A percentile compares a stretch with the other conserved stretches of the same genome.
phyloP scores from a whole-genome alignment of 1,140 invertebrate species.

The Sogatella furcifera region DNA sequence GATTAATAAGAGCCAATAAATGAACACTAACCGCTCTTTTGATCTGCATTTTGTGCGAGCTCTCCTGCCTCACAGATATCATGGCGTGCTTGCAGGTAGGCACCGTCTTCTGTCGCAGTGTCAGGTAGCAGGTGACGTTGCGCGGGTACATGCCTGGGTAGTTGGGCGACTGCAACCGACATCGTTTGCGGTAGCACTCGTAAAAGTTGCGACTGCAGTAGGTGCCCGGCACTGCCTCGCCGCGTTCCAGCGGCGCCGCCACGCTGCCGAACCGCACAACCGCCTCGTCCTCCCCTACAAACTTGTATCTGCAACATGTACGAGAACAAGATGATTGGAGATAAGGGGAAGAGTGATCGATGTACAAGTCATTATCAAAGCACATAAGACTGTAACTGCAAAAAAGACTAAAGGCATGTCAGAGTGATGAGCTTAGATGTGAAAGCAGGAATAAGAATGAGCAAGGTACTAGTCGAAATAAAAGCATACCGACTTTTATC shows the following conservation, averaged over 20 bases:
- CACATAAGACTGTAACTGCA: too few species aligned
- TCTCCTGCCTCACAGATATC: conserved; percentile 65
- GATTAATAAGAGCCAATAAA: too few species aligned
- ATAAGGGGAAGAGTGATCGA: too few species aligned
- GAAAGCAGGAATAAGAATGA: too few species aligned
- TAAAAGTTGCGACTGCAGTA: conserved; percentile 81
- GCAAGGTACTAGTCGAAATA: too few species aligned
- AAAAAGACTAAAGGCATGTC: too few species aligned
- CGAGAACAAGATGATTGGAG: too few species aligned
- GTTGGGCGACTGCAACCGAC: conserved; percentile 76
- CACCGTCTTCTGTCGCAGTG: conserved; percentile 65
- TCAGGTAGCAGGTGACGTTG: conserved; percentile 75
- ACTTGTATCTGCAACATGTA: conserved; percentile 44
- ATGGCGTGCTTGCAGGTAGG: conserved; percentile 81
- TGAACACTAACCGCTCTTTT: conserved; percentile 39
- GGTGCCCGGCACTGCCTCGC: conserved; percentile 65
- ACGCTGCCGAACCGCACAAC: conserved; percentile 63
- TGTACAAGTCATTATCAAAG: too few species aligned
- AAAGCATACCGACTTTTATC: too few species aligned
- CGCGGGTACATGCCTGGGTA: conserved; percentile 84
- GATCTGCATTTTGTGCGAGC: conserved; percentile 52
- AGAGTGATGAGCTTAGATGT: too few species aligned
- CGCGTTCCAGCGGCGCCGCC: conserved; percentile 58
- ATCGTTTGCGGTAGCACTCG: conserved; percentile 72
- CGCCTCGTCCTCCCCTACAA: conserved; percentile 58